Conservation (phyloP, 92 coral and sea anemone genomes). For the Parazoanthus swiftii region DNA sequence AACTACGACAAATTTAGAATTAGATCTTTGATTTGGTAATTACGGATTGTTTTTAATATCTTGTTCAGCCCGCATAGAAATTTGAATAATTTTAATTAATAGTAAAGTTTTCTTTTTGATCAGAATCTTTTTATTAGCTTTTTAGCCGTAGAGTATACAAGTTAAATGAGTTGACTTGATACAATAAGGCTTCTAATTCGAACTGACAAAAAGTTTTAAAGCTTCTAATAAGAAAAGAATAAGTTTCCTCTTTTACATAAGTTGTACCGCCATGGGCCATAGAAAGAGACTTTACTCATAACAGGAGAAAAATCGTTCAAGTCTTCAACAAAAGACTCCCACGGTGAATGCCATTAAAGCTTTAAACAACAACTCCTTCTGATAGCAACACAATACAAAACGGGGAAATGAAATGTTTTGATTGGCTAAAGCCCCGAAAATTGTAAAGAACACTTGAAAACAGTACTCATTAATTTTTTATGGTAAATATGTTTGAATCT, state of each 20-base stretch:
- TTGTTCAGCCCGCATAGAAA: conserved; percentile 8
- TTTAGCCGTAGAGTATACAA: neutral
- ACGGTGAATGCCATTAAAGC: conserved; percentile 23
- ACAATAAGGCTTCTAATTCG: neutral
- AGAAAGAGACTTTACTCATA: neutral
- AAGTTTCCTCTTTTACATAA: neutral
- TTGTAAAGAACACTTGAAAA: neutral
- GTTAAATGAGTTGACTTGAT: neutral
- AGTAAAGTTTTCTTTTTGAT: neutral
- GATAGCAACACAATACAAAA: neutral
- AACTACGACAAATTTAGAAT: neutral
- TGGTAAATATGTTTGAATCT: conserved; percentile 5
- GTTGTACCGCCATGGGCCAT: neutral
- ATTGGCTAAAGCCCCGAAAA: neutral
- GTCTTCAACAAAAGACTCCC: conserved; percentile 2
- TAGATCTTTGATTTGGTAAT: neutral
- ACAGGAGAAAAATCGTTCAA: neutral
- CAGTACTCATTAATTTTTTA: conserved; percentile 1
- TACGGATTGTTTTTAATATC: neutral
- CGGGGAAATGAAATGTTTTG: neutral
- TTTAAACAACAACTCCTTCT: neutral
- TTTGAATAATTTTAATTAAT: conserved; percentile 22
- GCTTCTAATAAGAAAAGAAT: neutral
- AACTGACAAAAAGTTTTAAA: neutral
- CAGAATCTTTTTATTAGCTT: neutral